Base-by-base conservation (phyloP, 35 echinoderm and acorn worm species). In the Heliocidaris tuberculata region DNA sequence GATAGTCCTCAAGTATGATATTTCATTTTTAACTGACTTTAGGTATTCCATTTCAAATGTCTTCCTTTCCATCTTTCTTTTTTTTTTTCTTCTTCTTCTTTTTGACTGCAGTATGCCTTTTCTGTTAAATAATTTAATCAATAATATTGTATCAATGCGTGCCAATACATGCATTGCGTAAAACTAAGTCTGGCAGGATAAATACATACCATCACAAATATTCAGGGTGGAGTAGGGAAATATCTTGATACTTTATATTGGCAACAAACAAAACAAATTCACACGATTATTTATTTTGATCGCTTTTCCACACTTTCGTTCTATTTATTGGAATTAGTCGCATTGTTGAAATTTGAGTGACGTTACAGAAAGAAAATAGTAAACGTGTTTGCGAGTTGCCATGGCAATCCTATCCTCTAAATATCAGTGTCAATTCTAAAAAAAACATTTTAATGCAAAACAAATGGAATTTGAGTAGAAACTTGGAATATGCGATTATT, bases 271-370 rank as follows among this genome's bases (percentile, higher is more conserved):
- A 4, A 2, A 71, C n/a, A n/a, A 78, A 27, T 78, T 78, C 65
- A 78, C 65, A 78, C 65, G 65, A 78, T 78, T 78, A 78, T 78
- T 78, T 78, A 78, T 78, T 78, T 78, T 78, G 65, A 78, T 78
- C 65, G 65, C 65, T n/a, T 78, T 78, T 78, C 65, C 65, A 78
- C 65, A 24, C 65, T 78, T 78, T 78, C 65, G 65, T 78, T 78
- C 65, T 78, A 78, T 24, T 78, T 78, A 24, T 78, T 78, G 65
- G 65, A 78, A 78, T 78, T 78, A 24, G 27, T 78, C 21, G 65
- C 65, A 78, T 78, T 78, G 65, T 5, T 78, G 65, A 78, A 78
- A 78, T 78, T 0, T 78, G 65, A 78, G 65, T 78, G 65, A 78
- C 65, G 65, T 78, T 24, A 78, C 65, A 19, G 21, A 7, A 27